Conservation (phyloP, 2,797 vertebrate genomes). For the Anableps anableps region DNA sequence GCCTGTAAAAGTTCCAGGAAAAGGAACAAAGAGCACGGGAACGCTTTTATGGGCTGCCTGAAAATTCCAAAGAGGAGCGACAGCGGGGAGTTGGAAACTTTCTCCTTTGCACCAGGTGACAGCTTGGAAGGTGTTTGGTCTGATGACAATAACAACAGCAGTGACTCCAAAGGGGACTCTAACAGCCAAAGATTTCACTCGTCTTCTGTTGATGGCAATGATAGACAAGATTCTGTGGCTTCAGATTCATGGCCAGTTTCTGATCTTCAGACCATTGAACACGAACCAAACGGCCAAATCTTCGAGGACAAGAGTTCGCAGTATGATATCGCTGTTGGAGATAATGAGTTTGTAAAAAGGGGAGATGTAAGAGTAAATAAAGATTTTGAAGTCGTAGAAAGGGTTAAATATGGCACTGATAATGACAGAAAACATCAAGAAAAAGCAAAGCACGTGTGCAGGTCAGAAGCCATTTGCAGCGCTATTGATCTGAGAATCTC, state of each 20-base stretch:
- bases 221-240: conserved; percentile 15
- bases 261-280: conserved; percentile 25
- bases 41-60: conserved; percentile 64
- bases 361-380: conserved; percentile 22
- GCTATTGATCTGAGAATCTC: conserved; percentile 82
- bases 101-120: conserved; percentile 35
- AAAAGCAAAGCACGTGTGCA: conserved; percentile 39
- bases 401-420: not conserved
- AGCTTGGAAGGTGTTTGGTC: conserved; percentile 39
- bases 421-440: conserved; percentile 29
- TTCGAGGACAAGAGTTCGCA: conserved; percentile 24
- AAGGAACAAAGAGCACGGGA: conserved; percentile 71
- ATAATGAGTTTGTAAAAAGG: conserved; percentile 13
- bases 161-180: conserved; percentile 50
- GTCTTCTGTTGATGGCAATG: conserved; percentile 20
- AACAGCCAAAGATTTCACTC: conserved; percentile 32
- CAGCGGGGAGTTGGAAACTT: conserved; percentile 44
- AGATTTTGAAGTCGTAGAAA: conserved; percentile 12
- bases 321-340: conserved; percentile 8
- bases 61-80: conserved; percentile 77
- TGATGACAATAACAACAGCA: conserved; percentile 44
- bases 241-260: conserved; percentile 22
- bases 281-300: conserved; percentile 21
- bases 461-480: conserved; percentile 68
- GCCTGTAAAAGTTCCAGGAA: conserved; percentile 75